Evolutionary conservation across 2,888 invertebrate species (phyloP), one percentile per base, ranked within the genome.

Genomic region (Rhogogaster chlorosoma): DNA sequence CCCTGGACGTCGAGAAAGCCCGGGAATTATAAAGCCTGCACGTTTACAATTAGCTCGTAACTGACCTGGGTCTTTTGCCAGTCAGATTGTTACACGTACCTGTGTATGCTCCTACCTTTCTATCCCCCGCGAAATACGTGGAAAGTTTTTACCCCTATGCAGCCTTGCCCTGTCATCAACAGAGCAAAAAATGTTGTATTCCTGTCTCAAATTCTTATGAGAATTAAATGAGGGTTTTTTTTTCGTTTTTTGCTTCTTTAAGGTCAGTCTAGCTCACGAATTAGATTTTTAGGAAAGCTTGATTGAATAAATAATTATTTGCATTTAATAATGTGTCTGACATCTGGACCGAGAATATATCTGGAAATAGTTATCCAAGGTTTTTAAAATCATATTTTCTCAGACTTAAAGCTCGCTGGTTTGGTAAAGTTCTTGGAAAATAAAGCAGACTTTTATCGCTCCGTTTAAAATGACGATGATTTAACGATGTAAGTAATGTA

Each of bases 1-100:
- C 78, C 78, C 78, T 22, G 36, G 78, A 22, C 36, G 10, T 38
- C 57, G 57, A 38, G 38, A 57, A 57, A 32, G 22, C 78, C 32
- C 45, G 12, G 36, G 61, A 78, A 78, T 57, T 38, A 38, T 78
- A 61, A 36, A 57, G 53, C 78, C 10, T 26, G 42, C 53, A 57
- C 61, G 61, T 10, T 57, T 38, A 78, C 29, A 78, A 78, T 78
- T 78, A 78, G 61, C 29, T 61, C n/a, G 78, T 78, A 78, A 78
- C 78, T 61, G 78, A 78, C 78, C 78, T 57, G 78, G 22, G 36
- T 36, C 78, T 36, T 78, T 78, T 57, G 57, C 78, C 57, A 53
- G 77, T 77, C 53, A 26, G 15, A 36, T 29, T n/a, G 32, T 77
- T 29, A 77, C 45, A 49, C 75, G 75, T 32, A 22, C 38, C 4